phyloP scores from a whole-genome alignment of 2,113 vertebrate species.

The Camelus dromedarius region DNA sequence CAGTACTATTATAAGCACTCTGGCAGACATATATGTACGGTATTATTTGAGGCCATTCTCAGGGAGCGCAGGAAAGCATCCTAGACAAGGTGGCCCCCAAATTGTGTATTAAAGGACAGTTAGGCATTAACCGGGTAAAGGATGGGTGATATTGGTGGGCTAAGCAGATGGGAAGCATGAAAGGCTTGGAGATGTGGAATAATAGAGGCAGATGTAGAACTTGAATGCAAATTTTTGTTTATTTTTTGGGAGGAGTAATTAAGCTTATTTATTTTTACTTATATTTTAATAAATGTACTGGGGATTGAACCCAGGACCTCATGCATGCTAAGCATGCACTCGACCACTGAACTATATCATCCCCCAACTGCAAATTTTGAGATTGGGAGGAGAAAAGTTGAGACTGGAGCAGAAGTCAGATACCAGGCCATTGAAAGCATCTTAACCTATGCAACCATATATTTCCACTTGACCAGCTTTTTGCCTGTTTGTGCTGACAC shows the following conservation, averaged over 20 bases:
- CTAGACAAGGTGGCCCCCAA: neutral
- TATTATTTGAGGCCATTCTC: neutral
- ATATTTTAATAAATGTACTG: too few relatives aligned
- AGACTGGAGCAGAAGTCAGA: neutral
- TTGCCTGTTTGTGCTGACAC: too few relatives aligned
- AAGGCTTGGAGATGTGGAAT: neutral
- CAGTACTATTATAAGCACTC: neutral
- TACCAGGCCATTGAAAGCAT: neutral
- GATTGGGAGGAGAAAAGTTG: neutral
- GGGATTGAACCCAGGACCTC: too few relatives aligned
- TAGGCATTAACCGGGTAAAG: neutral
- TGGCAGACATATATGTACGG: too few relatives aligned
- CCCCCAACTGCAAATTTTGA: neutral
- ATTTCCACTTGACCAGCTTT: neutral
- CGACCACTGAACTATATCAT: too few relatives aligned
- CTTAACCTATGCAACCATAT: neutral
- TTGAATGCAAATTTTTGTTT: neutral
- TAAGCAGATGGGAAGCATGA: rapidly evolving
- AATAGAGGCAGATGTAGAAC: neutral
- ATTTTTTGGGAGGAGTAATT: too few relatives aligned
- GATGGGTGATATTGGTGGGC: rapidly evolving
- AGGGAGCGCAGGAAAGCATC: neutral
- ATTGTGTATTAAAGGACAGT: neutral
- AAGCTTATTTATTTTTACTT: too few relatives aligned
- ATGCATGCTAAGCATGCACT: too few relatives aligned